Evolutionary conservation across 1,140 invertebrate genomes (phyloP), one percentile per base, ranked within the genome.

Genomic region (Hypsibius dujardini): DNA sequence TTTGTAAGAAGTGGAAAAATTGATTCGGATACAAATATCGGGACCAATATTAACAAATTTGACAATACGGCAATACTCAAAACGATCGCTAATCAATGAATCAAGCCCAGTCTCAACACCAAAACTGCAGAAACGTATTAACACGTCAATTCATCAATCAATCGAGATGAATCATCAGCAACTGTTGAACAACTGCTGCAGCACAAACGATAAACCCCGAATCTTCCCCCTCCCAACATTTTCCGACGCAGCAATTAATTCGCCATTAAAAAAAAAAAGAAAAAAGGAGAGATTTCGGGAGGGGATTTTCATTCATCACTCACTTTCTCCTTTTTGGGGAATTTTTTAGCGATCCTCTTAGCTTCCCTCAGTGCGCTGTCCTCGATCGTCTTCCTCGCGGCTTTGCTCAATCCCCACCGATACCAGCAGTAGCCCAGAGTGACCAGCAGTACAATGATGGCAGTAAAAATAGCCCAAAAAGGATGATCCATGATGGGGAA

Each of bases 301-400:
- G 28, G 28, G 28, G 28, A 28, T 28, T 28, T 28, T 28, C 28
- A 28, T 28, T 28, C 28, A 28, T 28, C 28, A 28, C 28, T 56
- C 50, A 56, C 50, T n/a, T 56, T 56, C n/a, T 56, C 50, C n/a
- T 56, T 56, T 56, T n/a, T 56, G 50, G 50, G 50, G 50, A 56
- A 56, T 56, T 56, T 56, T 56, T n/a, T 56, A 56, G 7, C n/a
- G n/a, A n/a, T 56, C n/a, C 50, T 56, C 7, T 12, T n/a, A 56
- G 50, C 50, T 7, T 56, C n/a, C n/a, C n/a, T 56, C 50, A n/a
- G 7, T 56, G 7, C 50, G 7, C n/a, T n/a, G 7, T 56, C n/a
- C 50, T 56, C 50, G 7, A 56, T 7, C 50, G 7, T 56, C n/a
- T 56, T 56, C 50, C n/a, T 56, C 50, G 7, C 50, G 7, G 7